Conservation (phyloP, 2,113 vertebrate genomes). For the Trochalopteron elliotii region DNA sequence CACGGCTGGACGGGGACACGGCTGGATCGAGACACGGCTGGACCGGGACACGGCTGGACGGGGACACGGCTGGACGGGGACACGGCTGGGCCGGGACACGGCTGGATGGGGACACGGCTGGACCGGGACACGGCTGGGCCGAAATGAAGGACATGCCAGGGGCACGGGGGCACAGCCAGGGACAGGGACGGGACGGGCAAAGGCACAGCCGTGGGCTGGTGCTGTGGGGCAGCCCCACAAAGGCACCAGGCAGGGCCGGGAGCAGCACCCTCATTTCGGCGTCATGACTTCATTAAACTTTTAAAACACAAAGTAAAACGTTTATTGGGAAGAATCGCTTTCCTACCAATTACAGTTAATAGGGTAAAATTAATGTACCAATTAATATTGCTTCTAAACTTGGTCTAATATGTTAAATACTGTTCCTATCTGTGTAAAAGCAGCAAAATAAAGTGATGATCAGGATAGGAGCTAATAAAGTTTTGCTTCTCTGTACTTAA, state of each 20-base stretch:
- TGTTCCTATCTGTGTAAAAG: background rate
- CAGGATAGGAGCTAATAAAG: conserved; percentile 68
- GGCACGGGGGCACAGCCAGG: background rate
- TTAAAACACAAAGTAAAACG: conserved; percentile 67
- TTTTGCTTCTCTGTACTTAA: conserved; percentile 72
- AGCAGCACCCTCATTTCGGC: background rate
- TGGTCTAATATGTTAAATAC: conserved; percentile 16
- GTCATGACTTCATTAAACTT: conserved; percentile 55
- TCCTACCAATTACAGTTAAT: conserved; percentile 76
- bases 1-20: too few species aligned
- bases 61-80: too few species aligned
- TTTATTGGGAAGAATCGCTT: conserved; percentile 62
- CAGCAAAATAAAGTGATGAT: conserved; percentile 5
- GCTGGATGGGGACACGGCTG: too few species aligned
- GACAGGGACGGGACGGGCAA: background rate
- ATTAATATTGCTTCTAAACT: conserved; percentile 74
- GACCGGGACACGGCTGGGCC: too few species aligned
- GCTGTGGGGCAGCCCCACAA: fast-evolving
- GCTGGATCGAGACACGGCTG: too few species aligned
- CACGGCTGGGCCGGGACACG: too few species aligned
- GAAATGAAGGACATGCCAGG: fast-evolving
- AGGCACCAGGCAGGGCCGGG: fast-evolving
- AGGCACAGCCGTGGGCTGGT: fast-evolving
- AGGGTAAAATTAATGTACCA: conserved; percentile 79
- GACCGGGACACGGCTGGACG: too few species aligned